These are phyloP conservation scores for Ailurus styani DNA, from an alignment of 2,113 vertebrate genomes.

Conservation along the genomic window DNA sequence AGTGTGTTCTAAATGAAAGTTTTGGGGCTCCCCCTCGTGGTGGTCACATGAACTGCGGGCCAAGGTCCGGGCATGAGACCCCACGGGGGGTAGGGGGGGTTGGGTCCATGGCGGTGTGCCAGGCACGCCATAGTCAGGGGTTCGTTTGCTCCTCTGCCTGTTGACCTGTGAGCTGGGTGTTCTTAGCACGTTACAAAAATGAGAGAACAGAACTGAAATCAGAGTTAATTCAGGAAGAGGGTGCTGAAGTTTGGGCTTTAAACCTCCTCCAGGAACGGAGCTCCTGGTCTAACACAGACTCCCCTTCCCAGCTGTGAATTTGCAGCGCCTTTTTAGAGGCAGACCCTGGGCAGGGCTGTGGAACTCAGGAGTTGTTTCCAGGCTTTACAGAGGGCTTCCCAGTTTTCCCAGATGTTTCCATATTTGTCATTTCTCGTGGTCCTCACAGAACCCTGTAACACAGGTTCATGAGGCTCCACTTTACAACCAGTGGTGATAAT, in stretches of 20 bases:
- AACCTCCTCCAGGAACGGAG: background rate
- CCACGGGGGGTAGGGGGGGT: too few species aligned
- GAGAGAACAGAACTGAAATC: background rate
- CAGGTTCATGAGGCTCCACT: too few species aligned
- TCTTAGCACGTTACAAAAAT: background rate
- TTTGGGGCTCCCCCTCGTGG: conserved; percentile 8
- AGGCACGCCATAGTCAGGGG: too few species aligned
- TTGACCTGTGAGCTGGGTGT: background rate
- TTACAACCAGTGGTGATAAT: too few species aligned
- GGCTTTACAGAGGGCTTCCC: background rate
- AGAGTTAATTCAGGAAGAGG: background rate
- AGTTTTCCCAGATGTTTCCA: background rate
- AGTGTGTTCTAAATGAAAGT: background rate
- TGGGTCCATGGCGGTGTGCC: background rate
- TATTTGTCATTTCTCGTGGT: background rate
- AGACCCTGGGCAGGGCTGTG: background rate
- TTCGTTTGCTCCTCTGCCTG: background rate
- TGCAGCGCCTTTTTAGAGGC: background rate
- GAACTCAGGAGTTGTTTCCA: background rate
- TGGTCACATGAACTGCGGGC: background rate
- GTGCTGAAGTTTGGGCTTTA: background rate
- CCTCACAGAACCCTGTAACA: background rate
- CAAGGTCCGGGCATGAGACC: background rate
- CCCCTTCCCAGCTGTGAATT: background rate
- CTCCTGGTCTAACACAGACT: background rate